Evolutionary conservation across 1,140 invertebrate species (phyloP), one percentile per base, ranked within the genome.

Genomic region (Cydia amplana): DNA sequence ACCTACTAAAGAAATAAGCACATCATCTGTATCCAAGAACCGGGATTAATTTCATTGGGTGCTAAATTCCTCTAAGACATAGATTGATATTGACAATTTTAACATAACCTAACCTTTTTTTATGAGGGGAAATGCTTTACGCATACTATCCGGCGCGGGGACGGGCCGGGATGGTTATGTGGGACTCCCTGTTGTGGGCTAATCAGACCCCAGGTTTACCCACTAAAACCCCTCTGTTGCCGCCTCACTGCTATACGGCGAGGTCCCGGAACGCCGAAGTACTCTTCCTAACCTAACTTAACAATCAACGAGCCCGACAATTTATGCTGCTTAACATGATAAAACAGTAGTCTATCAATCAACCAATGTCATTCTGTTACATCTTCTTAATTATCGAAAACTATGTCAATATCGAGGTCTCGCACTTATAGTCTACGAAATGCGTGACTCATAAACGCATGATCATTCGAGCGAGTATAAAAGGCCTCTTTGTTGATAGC

Each of bases 381-480:
- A 70, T 70, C 65, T 67, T 6, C n/a, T 6, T 67, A 5, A 43
- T 70, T 70, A 70, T 70, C 65, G 36, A 36, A 20, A 70, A 70
- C 65, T 18, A 18, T 70, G 65, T 70, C 65, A 70, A 70, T 36
- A 70, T 18, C 65, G 65, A 36, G 28, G 65, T 40, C 65, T 70
- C 65, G 7, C 10, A 20, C n/a, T 18, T 70, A 67, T 32, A n/a
- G 65, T 36, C 28, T 18, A 70, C 36, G 7, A 10, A 40, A n/a
- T 1, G 28, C 28, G 18, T 70, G 65, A 70, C 14, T 70, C 65
- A 70, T 60, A 20, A 23, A 20, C 18, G 55, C 20, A 12, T 10
- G 32, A 40, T 40, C 36, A 36, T 70, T 70, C 65, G n/a, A 70
- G 65, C 65, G 65, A 14, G 65, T 40, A 36, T 70, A 28, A 70